phyloP scores from a whole-genome alignment of 1,140 invertebrate species.

The Reticulitermes speratus region DNA sequence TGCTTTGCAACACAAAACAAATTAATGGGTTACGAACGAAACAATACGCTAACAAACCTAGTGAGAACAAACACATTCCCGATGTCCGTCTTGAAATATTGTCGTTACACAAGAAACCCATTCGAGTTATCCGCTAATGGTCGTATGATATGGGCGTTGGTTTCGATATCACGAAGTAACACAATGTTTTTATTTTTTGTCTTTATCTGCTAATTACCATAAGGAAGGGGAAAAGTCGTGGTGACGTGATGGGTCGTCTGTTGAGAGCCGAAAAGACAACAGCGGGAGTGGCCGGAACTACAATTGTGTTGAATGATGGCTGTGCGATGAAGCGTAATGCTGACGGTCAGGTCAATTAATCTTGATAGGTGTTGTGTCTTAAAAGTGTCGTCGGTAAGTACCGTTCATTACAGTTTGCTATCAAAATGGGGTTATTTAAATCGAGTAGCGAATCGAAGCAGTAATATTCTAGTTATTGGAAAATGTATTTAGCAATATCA shows the following conservation, averaged over 20 bases:
- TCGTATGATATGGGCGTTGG: constrained; percentile 31
- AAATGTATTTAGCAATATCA: too few species aligned
- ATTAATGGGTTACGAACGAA: too few species aligned
- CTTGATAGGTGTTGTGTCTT: constrained; percentile 18
- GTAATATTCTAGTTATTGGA: too few species aligned
- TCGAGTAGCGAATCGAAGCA: too few species aligned
- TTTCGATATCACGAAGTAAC: neutral
- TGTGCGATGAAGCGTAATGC: constrained; percentile 2
- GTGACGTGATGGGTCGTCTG: neutral
- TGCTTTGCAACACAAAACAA: too few species aligned
- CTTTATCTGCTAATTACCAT: constrained; percentile 33
- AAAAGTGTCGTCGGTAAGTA: too few species aligned
- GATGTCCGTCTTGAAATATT: too few species aligned
- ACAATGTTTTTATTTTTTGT: constrained; percentile 21
- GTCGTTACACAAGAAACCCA: neutral
- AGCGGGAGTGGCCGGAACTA: constrained; percentile 14
- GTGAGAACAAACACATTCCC: too few species aligned
- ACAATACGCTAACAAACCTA: too few species aligned
- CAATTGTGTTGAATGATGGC: neutral
- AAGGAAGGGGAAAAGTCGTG: constrained; percentile 18
- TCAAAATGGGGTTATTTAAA: too few species aligned
- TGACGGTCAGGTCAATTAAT: constrained; percentile 25
- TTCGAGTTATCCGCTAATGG: constrained; percentile 25
- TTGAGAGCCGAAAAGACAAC: constrained; percentile 14
- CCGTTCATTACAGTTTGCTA: neutral